phyloP scores from a whole-genome alignment of 2,888 invertebrate species.

The Eupithecia vulgata region DNA sequence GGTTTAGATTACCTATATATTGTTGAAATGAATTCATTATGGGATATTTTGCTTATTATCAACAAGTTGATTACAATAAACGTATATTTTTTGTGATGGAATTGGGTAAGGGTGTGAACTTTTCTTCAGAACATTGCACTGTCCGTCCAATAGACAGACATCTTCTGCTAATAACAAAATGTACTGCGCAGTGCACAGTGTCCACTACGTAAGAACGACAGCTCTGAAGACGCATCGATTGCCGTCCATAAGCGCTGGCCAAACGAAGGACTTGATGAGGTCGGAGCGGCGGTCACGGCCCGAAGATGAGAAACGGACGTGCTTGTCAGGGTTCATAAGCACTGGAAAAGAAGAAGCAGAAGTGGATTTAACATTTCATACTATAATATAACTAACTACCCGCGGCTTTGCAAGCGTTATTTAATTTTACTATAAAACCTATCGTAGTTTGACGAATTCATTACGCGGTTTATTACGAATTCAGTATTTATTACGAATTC shows the following conservation, averaged over 20 bases:
- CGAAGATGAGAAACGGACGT: slow-evolving; percentile 87
- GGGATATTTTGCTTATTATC: background rate
- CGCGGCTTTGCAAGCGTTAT: too few relatives aligned
- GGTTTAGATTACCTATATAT: background rate
- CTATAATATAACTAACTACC: too few relatives aligned
- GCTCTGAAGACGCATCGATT: slow-evolving; percentile 92
- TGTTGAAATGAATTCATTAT: background rate
- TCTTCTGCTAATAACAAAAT: background rate
- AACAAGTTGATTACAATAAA: background rate
- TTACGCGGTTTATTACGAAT: too few relatives aligned
- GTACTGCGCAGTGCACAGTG: background rate
- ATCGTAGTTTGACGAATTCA: too few relatives aligned
- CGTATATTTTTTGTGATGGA: background rate
- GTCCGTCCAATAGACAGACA: background rate
- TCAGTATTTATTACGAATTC: too few relatives aligned
- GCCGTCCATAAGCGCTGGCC: slow-evolving; percentile 93
- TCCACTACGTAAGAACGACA: slow-evolving; percentile 87
- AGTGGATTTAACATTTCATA: background rate
- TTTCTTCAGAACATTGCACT: background rate
- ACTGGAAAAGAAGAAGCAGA: slow-evolving; percentile 66
- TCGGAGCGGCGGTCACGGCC: slow-evolving; percentile 90
- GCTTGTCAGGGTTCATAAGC: slow-evolving; percentile 88
- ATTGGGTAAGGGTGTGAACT: background rate
- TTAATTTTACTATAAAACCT: too few relatives aligned
- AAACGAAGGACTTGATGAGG: slow-evolving; percentile 91